Percentiles rank a stretch among this genome's conserved stretches.
Conservation (phyloP, 2,888 invertebrate genomes). For the Amphipoea oculea region DNA sequence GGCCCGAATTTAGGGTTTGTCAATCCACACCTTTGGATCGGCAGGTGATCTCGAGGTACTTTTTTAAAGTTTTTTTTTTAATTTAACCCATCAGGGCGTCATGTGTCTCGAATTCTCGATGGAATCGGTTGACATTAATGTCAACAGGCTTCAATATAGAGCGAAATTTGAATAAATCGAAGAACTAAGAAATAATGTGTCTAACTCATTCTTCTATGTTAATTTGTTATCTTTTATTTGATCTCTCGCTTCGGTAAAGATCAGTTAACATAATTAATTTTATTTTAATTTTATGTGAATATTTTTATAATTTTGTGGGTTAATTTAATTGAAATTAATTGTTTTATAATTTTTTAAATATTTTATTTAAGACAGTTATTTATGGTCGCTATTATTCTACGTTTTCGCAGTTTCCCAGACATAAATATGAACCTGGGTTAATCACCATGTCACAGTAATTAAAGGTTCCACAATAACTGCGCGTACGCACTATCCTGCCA, state of each 20-base stretch:
- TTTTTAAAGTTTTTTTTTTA: slow-evolving; percentile 79
- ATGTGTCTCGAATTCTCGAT: slow-evolving; percentile 78
- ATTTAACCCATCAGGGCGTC: slow-evolving; percentile 83
- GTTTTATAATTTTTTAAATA: slow-evolving; percentile 13
- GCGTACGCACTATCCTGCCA: slow-evolving; percentile 29
- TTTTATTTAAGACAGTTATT: not conserved
- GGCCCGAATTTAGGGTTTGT: slow-evolving; percentile 83
- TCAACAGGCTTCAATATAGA: slow-evolving; percentile 30
- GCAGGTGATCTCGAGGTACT: slow-evolving; percentile 83
- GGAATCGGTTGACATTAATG: slow-evolving; percentile 74
- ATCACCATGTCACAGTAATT: not conserved
- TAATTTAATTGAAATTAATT: slow-evolving; percentile 23
- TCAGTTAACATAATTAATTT: slow-evolving; percentile 44
- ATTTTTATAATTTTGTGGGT: slow-evolving; percentile 16
- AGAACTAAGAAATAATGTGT: slow-evolving; percentile 10
- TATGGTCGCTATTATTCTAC: not conserved
- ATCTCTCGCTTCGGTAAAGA: slow-evolving; percentile 28
- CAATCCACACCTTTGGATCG: slow-evolving; percentile 87
- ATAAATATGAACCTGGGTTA: not conserved
- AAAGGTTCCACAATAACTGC: slow-evolving; percentile 34
- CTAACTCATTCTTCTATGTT: slow-evolving; percentile 39
- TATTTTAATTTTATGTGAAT: slow-evolving; percentile 38
- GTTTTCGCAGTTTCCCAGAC: not conserved
- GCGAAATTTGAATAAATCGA: slow-evolving; percentile 38
- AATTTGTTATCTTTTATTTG: slow-evolving; percentile 45